phyloP scores from a whole-genome alignment of 2,113 vertebrate genomes.

The Dromas ardeola region DNA sequence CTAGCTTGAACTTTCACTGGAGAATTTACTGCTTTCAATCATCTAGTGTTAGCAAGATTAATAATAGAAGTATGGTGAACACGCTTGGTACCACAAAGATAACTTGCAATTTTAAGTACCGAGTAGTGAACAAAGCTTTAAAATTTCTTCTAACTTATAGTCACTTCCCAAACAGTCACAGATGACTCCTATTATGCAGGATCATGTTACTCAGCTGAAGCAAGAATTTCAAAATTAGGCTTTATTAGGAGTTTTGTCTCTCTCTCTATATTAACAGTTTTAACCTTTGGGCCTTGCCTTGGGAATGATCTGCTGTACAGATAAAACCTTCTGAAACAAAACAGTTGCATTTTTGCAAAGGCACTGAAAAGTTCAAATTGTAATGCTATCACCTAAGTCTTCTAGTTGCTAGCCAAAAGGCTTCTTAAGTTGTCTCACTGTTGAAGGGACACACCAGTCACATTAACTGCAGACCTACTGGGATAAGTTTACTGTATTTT shows the following conservation, averaged over 20 bases:
- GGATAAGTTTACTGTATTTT: not conserved
- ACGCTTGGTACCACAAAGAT: not conserved
- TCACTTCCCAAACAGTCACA: not conserved
- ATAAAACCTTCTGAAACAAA: not conserved
- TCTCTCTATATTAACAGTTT: not conserved
- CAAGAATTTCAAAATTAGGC: not conserved
- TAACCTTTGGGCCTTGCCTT: not conserved
- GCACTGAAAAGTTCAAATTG: not conserved
- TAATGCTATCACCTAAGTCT: not conserved
- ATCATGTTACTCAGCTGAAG: not conserved
- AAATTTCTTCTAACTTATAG: not conserved
- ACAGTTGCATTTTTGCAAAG: not conserved
- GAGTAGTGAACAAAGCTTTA: not conserved
- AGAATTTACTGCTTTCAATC: not conserved
- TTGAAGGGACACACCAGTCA: not conserved
- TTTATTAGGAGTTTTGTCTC: not conserved
- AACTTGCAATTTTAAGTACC: not conserved
- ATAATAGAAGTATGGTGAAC: not conserved
- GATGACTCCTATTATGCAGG: not conserved
- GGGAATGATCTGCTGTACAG: not conserved
- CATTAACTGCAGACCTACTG: not conserved
- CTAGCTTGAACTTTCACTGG: not conserved
- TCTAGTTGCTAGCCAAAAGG: not conserved
- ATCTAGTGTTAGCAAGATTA: not conserved
- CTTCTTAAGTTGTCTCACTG: not conserved